These are phyloP conservation scores for Danionella cerebrum DNA, from an alignment of 2,113 vertebrate species.

Conservation along the genomic window DNA sequence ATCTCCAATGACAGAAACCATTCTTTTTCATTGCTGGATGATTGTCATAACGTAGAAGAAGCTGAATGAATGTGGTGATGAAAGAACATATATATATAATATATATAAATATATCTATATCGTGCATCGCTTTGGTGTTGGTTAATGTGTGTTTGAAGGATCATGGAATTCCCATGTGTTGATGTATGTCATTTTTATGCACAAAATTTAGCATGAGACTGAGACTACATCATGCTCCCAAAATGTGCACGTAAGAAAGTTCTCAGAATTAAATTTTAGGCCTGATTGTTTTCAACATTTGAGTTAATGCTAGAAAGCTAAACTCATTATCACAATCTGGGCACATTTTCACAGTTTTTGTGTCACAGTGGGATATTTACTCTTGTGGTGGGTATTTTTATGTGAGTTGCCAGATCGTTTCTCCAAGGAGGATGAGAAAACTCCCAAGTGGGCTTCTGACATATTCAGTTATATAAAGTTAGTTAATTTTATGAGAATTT, in stretches of 20 bases:
- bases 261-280: background rate
- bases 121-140: background rate
- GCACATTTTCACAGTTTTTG: background rate
- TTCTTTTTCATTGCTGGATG: slow-evolving; percentile 12
- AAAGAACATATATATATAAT: no score
- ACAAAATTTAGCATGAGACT: no score
- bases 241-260: no score
- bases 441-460: background rate
- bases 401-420: background rate
- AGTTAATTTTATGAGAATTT: no score
- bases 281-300: background rate
- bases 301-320: background rate
- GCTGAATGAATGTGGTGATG: background rate
- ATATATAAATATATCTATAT: no score
- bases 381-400: background rate
- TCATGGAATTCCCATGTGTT: background rate
- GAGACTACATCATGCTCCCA: no score
- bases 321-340: slow-evolving; percentile 2
- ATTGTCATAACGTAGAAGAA: slow-evolving; percentile 1
- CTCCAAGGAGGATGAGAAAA: background rate
- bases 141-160: background rate
- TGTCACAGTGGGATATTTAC: background rate
- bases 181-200: no score
- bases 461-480: no score
- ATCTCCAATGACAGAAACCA: slow-evolving; percentile 6